Evolutionary conservation across 2,113 vertebrate genomes (phyloP), one percentile per base, ranked within the genome.

Genomic region (Gobius niger): DNA sequence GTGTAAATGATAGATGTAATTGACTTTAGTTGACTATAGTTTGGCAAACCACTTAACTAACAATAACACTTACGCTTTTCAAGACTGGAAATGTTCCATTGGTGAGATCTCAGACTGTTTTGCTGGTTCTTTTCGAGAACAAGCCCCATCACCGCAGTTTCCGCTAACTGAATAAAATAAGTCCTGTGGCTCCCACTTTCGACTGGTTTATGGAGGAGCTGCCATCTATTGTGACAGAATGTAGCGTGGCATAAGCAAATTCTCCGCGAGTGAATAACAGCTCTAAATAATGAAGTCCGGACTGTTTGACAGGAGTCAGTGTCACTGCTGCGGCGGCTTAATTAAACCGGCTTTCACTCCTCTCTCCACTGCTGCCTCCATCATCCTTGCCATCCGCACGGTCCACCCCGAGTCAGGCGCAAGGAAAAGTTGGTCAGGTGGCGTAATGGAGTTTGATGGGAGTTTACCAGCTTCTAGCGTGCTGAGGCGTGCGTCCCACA

Each of bases 231-330:
- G 61, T 63, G 61, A 63, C 10, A 63, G 42, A 7, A 18, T 63
- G 60, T 44, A 47, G 10, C 61, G 16, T 19, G 16, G 42, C 61
- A 63, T 63, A 47, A 63, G 61, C 61, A 63, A 60, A 60, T 60
- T 60, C 40, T 60, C 57, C 34, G 14, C 6, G 57, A 60, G 57
- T 60, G 57, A 60, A 60, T 60, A 60, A 60, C 57, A 60, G 40
- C 57, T 42, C 40, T 60, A 60, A 60, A 60, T 60, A 60, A 60
- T 60, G 61, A 63, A 63, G 61, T 44, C 61, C 61, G 10, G 44
- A 47, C 61, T 18, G 61, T 63, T 44, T 47, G 44, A 63, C 44
- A 16, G 12, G 16, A 19, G 61, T 63, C 61, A 14, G 61, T 47
- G 61, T 46, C 61, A 44, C 44, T 47, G 42, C n/a, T 7, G 42